Evolutionary conservation across 2,888 invertebrate species (phyloP).

Genomic region (Plagodis pulveraria): DNA sequence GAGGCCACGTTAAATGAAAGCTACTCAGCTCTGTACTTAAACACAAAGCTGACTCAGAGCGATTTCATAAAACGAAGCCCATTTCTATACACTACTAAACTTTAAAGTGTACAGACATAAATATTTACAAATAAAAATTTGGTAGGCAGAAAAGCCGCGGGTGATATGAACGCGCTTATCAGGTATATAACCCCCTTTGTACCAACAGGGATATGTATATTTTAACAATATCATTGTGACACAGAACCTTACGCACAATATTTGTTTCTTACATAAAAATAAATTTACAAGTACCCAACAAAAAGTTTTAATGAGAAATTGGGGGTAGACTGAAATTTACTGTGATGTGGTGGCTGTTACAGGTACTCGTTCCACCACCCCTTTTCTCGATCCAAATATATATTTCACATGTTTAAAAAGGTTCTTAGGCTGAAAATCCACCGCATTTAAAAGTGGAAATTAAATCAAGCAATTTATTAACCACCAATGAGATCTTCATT

Average conservation of each 20-base stretch:
- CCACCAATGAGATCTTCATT: too few species aligned
- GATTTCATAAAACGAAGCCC: conserved; percentile 17
- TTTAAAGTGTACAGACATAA: conserved; percentile 38
- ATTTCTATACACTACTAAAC: conserved; percentile 16
- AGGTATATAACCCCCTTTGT: conserved; percentile 62
- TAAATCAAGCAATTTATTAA: too few species aligned
- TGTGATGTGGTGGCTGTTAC: not conserved
- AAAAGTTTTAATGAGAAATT: not conserved
- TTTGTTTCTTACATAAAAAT: conserved; percentile 1
- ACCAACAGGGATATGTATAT: conserved; percentile 72
- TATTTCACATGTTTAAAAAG: too few species aligned
- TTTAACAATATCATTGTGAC: conserved; percentile 48
- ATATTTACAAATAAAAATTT: conserved; percentile 68
- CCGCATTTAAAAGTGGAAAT: not conserved
- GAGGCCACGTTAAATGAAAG: conserved; percentile 34
- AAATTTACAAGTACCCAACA: conserved; percentile 3
- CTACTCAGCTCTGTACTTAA: not conserved
- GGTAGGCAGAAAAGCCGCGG: conserved; percentile 63
- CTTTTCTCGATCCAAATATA: not conserved
- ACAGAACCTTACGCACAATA: conserved; percentile 34
- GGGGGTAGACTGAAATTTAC: not conserved
- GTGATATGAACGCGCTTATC: conserved; percentile 60
- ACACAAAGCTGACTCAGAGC: not conserved
- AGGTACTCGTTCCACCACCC: not conserved
- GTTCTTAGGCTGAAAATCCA: not conserved